Evolutionary conservation across 2,888 invertebrate species (phyloP).

Genomic region (Piscicola geometra): DNA sequence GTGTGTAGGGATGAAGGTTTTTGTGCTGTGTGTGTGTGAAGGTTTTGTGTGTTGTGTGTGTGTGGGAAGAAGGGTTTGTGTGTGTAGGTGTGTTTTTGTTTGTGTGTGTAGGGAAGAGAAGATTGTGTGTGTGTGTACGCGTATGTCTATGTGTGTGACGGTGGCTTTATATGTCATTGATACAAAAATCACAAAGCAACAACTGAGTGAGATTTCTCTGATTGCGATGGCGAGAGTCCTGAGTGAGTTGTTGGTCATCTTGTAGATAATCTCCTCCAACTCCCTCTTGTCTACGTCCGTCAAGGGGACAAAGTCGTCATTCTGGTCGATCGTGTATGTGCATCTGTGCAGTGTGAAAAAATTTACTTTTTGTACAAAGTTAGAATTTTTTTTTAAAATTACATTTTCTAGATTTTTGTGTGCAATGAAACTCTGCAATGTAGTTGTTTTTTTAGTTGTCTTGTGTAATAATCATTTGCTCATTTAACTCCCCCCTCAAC

Average conservation of each 20-base stretch:
- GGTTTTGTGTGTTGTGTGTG: too few relatives aligned
- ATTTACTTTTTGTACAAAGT: too few relatives aligned
- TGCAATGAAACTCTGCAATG: background rate
- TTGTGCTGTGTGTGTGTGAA: background rate
- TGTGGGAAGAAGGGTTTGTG: too few relatives aligned
- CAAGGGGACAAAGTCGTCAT: constrained; percentile 11
- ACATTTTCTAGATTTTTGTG: background rate
- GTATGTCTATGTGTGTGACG: too few relatives aligned
- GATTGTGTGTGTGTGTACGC: too few relatives aligned
- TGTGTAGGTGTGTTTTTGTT: too few relatives aligned
- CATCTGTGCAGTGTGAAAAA: constrained; percentile 13
- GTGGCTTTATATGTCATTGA: too few relatives aligned
- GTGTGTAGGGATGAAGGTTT: background rate
- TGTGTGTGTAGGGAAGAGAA: too few relatives aligned
- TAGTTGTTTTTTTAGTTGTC: background rate
- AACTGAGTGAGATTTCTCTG: constrained; percentile 19
- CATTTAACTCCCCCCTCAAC: too few relatives aligned
- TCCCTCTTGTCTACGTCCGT: background rate
- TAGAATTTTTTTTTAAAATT: too few relatives aligned
- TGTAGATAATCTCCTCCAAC: constrained; percentile 1
- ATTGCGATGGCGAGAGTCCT: constrained; percentile 20
- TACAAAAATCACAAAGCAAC: background rate
- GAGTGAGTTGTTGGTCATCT: constrained; percentile 21
- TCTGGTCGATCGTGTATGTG: constrained; percentile 6
- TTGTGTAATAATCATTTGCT: background rate